Conservation (phyloP, 1,140 invertebrate species). For the Brachionus paranguensis region DNA sequence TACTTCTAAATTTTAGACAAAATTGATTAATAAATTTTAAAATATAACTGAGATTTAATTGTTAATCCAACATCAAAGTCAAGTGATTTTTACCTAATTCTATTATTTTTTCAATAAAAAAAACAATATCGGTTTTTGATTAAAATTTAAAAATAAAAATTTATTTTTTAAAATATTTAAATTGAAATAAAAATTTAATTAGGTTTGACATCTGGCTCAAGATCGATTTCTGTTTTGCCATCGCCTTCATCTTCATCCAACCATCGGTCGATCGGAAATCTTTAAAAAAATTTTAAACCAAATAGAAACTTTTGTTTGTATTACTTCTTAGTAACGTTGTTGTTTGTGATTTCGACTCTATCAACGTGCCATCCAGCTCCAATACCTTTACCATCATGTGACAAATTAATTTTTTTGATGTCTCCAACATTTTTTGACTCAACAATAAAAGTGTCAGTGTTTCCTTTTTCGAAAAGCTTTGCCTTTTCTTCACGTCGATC, state of each 20-base stretch:
- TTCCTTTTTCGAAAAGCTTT: slow-evolving; percentile 55
- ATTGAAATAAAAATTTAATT: background rate
- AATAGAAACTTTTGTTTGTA: background rate
- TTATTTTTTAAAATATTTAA: background rate
- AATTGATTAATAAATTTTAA: no score
- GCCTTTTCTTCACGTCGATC: slow-evolving; percentile 48
- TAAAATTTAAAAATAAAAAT: no score
- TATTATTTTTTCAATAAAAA: no score
- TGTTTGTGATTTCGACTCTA: slow-evolving; percentile 48
- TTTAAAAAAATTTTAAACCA: slow-evolving; percentile 44
- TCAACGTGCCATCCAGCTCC: slow-evolving; percentile 54
- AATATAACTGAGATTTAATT: no score
- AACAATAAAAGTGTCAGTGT: slow-evolving; percentile 51
- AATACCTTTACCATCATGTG: slow-evolving; percentile 53
- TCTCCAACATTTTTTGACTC: slow-evolving; percentile 50
- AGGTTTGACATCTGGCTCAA: slow-evolving; percentile 48
- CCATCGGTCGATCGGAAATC: slow-evolving; percentile 54
- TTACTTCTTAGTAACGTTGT: background rate
- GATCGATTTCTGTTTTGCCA: slow-evolving; percentile 48
- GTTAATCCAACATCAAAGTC: no score
- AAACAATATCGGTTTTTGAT: no score
- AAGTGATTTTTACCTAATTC: no score
- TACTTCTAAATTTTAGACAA: no score
- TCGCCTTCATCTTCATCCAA: slow-evolving; percentile 51
- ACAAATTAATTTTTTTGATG: slow-evolving; percentile 54